phyloP scores from a whole-genome alignment of 2,888 invertebrate genomes.

The Diloba caeruleocephala region DNA sequence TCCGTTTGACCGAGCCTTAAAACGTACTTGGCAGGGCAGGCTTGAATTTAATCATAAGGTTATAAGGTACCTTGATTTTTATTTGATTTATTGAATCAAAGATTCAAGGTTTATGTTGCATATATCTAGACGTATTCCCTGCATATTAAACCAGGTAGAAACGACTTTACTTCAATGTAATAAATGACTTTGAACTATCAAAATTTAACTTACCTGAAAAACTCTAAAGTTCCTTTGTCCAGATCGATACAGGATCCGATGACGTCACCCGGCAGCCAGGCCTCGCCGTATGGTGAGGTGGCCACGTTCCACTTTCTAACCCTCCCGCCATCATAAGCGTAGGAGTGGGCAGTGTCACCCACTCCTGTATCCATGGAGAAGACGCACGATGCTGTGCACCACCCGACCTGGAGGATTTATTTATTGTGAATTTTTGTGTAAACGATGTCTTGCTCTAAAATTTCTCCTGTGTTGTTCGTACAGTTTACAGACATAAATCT shows the following conservation, averaged over 20 bases:
- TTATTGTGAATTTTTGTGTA: too few species aligned
- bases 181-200: not conserved
- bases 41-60: too few species aligned
- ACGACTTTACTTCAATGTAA: not conserved
- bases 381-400: conserved; percentile 93
- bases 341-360: conserved; percentile 94
- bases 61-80: too few species aligned
- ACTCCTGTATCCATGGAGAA: conserved; percentile 94
- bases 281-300: conserved; percentile 92
- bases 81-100: too few species aligned
- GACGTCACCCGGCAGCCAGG: conserved; percentile 95
- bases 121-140: too few species aligned
- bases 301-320: conserved; percentile 92
- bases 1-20: too few species aligned
- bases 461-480: too few species aligned
- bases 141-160: too few species aligned
- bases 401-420: conserved; percentile 91
- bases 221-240: conserved; percentile 92
- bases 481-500: too few species aligned
- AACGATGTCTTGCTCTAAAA: too few species aligned
- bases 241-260: conserved; percentile 93
- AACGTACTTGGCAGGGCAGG: too few species aligned
- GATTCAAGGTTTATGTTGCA: too few species aligned
- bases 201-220: conserved; percentile 82
- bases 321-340: conserved; percentile 93